Evolutionary conservation across 2,113 vertebrate genomes (phyloP), one percentile per base, ranked within the genome.

Genomic region (Syngnathoides biaculeatus): DNA sequence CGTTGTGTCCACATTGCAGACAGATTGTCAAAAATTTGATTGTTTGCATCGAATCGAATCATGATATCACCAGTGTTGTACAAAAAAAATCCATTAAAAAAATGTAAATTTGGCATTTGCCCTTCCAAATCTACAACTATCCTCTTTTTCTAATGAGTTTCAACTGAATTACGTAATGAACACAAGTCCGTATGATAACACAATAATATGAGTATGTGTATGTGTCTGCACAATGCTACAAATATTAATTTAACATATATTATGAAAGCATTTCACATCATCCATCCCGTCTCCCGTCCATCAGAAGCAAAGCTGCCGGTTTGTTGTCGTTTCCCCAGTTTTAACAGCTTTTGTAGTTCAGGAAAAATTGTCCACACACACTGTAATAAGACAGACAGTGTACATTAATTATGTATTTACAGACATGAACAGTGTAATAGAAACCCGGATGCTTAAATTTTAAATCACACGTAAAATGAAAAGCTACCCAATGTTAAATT

Each of bases 21-120:
- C 30, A 56, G 79, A 88, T 80, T 88, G 86, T 81, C 75, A 26
- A 12, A 50, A 19, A 64, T 27, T 19, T 45, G 26, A 38, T 55
- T 47, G 43, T 47, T 11, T n/a, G n/a, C n/a, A n/a, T n/a, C 8
- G 30, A 47, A 64, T 24, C 40, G 43, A 64, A 47, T 62, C n/a
- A 11, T 27, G n/a, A 64, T 50, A 50, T 47, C 24, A 40, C 20
- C 22, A 60, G 19, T n/a, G 6, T 71, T 76, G 67, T 71, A 78
- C 52, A 72, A 75, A 68, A 68, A 4, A 62, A 7, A 70, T n/a
- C n/a, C 48, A 52, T 8, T 47, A 62, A 53, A 43, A 0, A 24
- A 55, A 24, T 24, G 13, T 5, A 10, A 47, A 47, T 19, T 15
- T 17, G 45, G 2, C 45, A 47, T n/a, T 52, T 22, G 42, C 42